Base-by-base conservation (phyloP, 2,888 invertebrate species). In the Automeris io region DNA sequence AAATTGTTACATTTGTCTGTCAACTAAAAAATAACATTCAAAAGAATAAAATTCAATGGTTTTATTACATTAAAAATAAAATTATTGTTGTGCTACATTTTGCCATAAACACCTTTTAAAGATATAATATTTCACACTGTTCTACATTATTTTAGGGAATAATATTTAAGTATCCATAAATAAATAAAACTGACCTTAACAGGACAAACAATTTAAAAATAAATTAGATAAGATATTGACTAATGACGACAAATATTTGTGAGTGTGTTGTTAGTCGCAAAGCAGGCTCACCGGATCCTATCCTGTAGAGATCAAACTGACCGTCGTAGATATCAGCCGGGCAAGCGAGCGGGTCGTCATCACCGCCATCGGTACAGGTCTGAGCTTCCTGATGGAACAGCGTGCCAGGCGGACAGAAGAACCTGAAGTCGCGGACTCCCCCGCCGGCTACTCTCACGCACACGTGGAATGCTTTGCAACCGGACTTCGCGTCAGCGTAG, bases 341-440 rank as follows among this genome's bases (percentile, higher is more conserved):
- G 69, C 96, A 96, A 63, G 95, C 95, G 1, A 96, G 93, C 1
- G 78, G 73, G 56, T 86, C 83, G 40, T 86, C 85, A 70, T 96
- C 95, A 47, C 94, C 95, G 93, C 95, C 95, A 61, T 95, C 93
- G 33, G 96, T 96, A 72, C 96, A 96, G 16, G 95, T 96, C 80
- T 95, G 95, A 41, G 95, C 94, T 70, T 95, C 95, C 71, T 96
- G 95, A 77, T 96, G 95, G 82, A 96, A 96, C 49, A 95, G 91
- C 1, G 96, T 96, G 53, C 94, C 93, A 56, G 96, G 95, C 23
- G 95, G 95, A 66, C 95, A 96, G 69, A 95, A 90, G 86, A 96
- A 96, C 63, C 95, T 91, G 88, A 92, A 94, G 82, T 94, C 93
- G 71, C 93, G 90, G 42, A 93, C 88, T 59, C 92, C 92, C 33